Percentiles rank a stretch among this genome's conserved stretches.
These are phyloP conservation scores for Empidonax traillii DNA, from an alignment of 2,113 vertebrate species.

Conservation along the genomic window DNA sequence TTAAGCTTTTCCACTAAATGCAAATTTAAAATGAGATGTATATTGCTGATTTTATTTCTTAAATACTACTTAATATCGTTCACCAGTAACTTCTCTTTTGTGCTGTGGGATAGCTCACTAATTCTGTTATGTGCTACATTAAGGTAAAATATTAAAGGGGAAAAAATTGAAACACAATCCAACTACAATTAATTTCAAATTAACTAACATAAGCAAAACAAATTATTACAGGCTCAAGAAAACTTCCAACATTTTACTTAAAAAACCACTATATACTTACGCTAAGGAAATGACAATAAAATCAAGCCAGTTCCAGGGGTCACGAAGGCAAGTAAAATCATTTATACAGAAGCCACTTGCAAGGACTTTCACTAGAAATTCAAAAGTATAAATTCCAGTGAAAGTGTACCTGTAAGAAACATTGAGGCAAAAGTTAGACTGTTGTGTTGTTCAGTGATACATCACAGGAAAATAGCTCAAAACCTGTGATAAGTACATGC, in stretches of 20 bases:
- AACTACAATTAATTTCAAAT: not conserved
- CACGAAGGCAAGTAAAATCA: constrained; percentile 94
- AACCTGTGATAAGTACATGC: not conserved
- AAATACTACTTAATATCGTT: not conserved
- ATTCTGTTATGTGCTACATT: not conserved
- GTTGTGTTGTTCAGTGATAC: not conserved
- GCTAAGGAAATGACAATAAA: constrained; percentile 93
- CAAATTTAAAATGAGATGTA: not conserved
- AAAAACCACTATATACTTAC: constrained; percentile 81
- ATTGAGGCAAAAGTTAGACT: not conserved
- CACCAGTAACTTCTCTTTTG: not conserved
- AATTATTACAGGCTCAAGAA: not conserved
- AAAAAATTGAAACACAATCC: not conserved
- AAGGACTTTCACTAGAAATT: constrained; percentile 92
- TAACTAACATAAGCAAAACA: not conserved
- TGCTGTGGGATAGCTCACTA: not conserved
- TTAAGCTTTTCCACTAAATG: not conserved
- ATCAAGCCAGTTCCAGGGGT: constrained; percentile 99
- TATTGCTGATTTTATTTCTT: not conserved
- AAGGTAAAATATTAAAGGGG: not conserved
- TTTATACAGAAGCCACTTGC: constrained; percentile 95
- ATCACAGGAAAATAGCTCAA: not conserved
- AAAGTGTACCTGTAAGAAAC: constrained; percentile 85
- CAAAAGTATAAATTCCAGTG: constrained; percentile 96
- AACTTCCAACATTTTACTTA: not conserved